Base-by-base conservation (phyloP, 2,797 vertebrate genomes). In the Spondyliosoma cantharus region DNA sequence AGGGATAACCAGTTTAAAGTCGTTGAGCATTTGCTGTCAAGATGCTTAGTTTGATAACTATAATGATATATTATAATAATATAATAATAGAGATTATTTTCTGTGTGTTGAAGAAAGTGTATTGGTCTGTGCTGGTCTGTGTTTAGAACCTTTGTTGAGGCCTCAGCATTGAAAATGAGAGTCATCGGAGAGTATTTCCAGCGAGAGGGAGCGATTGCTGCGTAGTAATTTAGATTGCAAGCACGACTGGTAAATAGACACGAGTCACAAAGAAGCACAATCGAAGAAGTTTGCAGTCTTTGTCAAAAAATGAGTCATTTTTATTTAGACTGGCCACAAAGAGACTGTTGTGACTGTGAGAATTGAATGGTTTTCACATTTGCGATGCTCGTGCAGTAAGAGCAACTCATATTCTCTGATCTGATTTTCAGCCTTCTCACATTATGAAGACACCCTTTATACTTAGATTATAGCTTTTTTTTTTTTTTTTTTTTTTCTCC, bases 361-460 rank as follows among this genome's bases (percentile, higher is more conserved):
- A 14, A 57, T 48, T 62, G 11, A 22, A 70, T 75, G 11, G 4
- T 60, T 60, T 75, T 53, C 12, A 65, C 58, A 50, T 70, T 48
- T 4, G 17, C 42, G n/a, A 58, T 24, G 13, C 17, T 20, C 15
- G 25, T 17, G 37, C 27, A 60, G 9, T 49, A 32, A 56, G 13
- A 50, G 20, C 16, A 24, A 22, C 49, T 20, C 22, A 32, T 50
- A 32, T 69, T 42, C n/a, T 16, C 15, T 45, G 14, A 63, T 5
- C 1, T 17, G 42, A 22, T 27, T 29, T 72, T 52, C n/a, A 29
- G 19, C 12, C 25, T 59, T 65, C 52, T 8, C 11, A 7, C 25
- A 59, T 65, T 17, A 54, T 8, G 20, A 69, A 11, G 19, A 29
- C 15, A 15, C 22, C 54, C 57, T 46, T 85, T 8, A 62, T 62